Conservation (phyloP, 2,113 vertebrate species). For the Nerophis lumbriciformis region DNA sequence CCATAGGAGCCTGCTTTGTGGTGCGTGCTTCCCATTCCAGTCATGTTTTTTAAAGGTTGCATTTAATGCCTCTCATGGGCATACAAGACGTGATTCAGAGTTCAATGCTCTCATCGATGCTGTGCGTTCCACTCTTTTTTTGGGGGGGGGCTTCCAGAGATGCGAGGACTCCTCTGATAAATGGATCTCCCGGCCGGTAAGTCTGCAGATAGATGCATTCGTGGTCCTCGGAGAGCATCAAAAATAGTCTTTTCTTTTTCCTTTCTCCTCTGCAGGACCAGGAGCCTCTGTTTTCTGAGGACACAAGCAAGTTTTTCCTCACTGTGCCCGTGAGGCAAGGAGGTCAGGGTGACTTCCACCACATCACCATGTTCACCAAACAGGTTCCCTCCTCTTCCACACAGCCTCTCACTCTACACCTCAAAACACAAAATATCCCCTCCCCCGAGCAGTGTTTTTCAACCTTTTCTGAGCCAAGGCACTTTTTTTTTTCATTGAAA, state of each 20-base stretch:
- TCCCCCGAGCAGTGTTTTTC: no score
- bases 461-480: no score
- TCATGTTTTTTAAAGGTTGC: neutral
- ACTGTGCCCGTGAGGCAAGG: conserved; percentile 90
- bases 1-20: conserved; percentile 78
- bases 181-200: conserved; percentile 92
- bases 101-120: no score
- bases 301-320: conserved; percentile 85
- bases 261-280: conserved; percentile 71
- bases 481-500: no score
- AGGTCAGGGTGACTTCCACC: conserved; percentile 89
- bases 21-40: conserved; percentile 29
- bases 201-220: neutral
- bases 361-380: conserved; percentile 87
- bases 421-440: no score
- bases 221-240: neutral
- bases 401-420: no score
- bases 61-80: neutral
- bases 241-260: neutral
- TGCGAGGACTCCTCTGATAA: conserved; percentile 84
- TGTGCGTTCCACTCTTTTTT: neutral
- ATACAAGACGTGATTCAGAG: neutral
- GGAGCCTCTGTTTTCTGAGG: conserved; percentile 85
- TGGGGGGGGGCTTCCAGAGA: conserved; percentile 71
- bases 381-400: conserved; percentile 61